Conservation (phyloP, 2,888 invertebrate genomes). For the Chrysotoxum bicinctum region DNA sequence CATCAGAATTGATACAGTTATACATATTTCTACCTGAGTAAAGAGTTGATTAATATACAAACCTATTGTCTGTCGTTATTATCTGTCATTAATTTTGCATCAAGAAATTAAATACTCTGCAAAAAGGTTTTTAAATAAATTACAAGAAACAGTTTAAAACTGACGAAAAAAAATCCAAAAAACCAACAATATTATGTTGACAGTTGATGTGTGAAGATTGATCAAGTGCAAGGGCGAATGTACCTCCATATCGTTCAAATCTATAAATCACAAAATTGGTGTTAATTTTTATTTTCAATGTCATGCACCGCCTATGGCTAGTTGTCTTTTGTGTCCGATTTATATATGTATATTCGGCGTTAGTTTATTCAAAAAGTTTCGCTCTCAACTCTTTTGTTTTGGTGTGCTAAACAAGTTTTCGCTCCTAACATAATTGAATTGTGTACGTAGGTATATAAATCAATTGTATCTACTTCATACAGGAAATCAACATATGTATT, state of each 20-base stretch:
- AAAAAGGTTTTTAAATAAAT: background rate
- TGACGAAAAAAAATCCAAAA: background rate
- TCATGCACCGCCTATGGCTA: conserved; percentile 1
- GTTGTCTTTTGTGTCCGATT: background rate
- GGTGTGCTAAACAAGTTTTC: background rate
- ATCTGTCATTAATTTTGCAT: background rate
- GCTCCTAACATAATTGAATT: background rate
- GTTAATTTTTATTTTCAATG: conserved; percentile 43
- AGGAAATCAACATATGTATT: conserved; percentile 5
- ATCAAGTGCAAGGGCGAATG: conserved; percentile 58
- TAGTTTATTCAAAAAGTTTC: conserved; percentile 5
- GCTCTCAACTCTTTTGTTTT: conserved; percentile 23
- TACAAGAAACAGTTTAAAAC: background rate
- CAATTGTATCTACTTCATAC: background rate
- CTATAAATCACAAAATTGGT: conserved; percentile 12
- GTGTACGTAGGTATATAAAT: conserved; percentile 9
- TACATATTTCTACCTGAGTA: too few species aligned
- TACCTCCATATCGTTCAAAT: conserved; percentile 18
- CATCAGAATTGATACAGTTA: too few species aligned
- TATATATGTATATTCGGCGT: too few species aligned
- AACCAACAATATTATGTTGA: conserved; percentile 29
- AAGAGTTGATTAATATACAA: too few species aligned
- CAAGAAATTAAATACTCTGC: background rate
- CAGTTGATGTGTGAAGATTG: conserved; percentile 4
- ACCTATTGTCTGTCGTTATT: too few species aligned